These are phyloP conservation scores for Bryconaethiops microstoma DNA, from an alignment of 2,797 vertebrate species.

Conservation along the genomic window DNA sequence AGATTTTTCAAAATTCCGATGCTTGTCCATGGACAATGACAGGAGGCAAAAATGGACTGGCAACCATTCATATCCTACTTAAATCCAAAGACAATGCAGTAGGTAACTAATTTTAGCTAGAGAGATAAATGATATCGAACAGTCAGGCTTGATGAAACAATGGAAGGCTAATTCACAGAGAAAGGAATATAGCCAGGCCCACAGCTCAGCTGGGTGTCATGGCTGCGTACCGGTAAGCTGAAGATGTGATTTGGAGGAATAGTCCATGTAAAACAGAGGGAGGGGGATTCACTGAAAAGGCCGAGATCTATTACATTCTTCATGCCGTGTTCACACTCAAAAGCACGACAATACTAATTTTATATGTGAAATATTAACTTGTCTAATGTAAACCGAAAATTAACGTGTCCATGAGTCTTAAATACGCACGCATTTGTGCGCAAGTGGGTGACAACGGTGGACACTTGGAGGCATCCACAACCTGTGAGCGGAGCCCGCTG, in stretches of 20 bases:
- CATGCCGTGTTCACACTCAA: neutral
- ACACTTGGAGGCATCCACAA: conserved; percentile 52
- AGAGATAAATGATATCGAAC: neutral
- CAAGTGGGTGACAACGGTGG: neutral
- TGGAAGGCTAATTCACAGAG: neutral
- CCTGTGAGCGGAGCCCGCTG: conserved; percentile 40
- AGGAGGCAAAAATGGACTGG: neutral
- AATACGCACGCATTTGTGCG: neutral
- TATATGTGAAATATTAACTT: neutral
- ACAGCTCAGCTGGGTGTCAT: conserved; percentile 6
- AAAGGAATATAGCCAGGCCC: neutral
- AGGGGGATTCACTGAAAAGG: neutral
- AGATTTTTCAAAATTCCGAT: too few species aligned
- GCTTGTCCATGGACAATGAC: neutral
- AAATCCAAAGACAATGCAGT: neutral
- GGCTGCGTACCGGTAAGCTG: neutral
- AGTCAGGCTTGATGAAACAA: neutral
- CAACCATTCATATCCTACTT: neutral
- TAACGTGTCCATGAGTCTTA: neutral
- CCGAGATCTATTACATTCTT: neutral
- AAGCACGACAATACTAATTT: neutral
- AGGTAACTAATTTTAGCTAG: neutral
- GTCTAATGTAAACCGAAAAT: neutral
- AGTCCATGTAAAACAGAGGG: conserved; percentile 41
- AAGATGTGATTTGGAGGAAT: conserved; percentile 44